These are phyloP conservation scores for Lamprologus callipterus DNA, from an alignment of 2,113 vertebrate genomes.

Conservation along the genomic window DNA sequence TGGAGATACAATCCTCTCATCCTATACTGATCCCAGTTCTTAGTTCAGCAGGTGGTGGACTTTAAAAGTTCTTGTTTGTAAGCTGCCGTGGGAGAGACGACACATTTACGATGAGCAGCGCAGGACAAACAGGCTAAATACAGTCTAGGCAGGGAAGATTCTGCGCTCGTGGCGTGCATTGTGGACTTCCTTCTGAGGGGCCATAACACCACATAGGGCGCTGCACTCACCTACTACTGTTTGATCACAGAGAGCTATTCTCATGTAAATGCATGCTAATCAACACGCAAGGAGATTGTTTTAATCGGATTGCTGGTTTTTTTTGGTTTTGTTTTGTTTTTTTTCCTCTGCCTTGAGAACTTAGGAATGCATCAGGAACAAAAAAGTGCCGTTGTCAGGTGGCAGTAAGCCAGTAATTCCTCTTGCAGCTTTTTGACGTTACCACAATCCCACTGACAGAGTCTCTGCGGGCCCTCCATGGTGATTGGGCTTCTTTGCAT, in stretches of 20 bases:
- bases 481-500: constrained; percentile 40
- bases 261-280: constrained; percentile 74
- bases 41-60: constrained; percentile 65
- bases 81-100: constrained; percentile 63
- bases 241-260: constrained; percentile 62
- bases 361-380: constrained; percentile 49
- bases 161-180: constrained; percentile 20
- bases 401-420: constrained; percentile 64
- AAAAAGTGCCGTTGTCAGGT: constrained; percentile 59
- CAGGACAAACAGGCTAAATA: constrained; percentile 25
- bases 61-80: constrained; percentile 72
- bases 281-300: constrained; percentile 66
- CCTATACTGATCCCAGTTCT: constrained; percentile 49
- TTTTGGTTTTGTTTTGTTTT: constrained; percentile 47
- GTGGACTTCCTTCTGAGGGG: constrained; percentile 40
- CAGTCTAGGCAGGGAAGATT: constrained; percentile 27
- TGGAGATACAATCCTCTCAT: constrained; percentile 57
- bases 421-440: constrained; percentile 61
- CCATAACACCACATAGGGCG: constrained; percentile 46
- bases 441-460: constrained; percentile 51
- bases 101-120: constrained; percentile 62
- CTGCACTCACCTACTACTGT: constrained; percentile 62
- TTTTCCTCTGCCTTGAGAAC: constrained; percentile 59
- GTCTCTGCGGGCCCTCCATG: constrained; percentile 37
- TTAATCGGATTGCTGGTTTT: constrained; percentile 70